phyloP scores from a whole-genome alignment of 1,140 invertebrate species.

The Drosophila arawakana region DNA sequence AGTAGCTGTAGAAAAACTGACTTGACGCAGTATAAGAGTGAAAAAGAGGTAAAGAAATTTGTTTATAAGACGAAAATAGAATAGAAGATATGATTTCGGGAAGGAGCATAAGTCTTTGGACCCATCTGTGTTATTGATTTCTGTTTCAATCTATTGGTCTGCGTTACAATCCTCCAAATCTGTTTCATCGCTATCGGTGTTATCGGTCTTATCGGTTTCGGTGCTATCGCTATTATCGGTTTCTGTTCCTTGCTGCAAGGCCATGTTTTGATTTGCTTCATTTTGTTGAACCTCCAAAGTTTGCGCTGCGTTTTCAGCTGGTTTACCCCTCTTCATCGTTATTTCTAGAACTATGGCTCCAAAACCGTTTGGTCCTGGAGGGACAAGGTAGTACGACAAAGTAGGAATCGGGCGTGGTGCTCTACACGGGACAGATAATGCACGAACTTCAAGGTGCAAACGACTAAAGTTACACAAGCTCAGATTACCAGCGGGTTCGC shows the following conservation, averaged over 20 bases:
- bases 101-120: neutral
- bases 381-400: neutral
- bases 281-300: conserved; percentile 18
- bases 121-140: neutral
- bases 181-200: neutral
- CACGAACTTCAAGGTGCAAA: too few relatives aligned
- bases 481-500: neutral
- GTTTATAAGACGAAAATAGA: neutral
- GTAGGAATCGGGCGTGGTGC: neutral
- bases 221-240: neutral
- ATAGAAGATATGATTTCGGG: neutral
- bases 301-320: neutral
- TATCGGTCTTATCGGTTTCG: neutral
- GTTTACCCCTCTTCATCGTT: neutral
- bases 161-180: too few relatives aligned
- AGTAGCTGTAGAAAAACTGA: neutral
- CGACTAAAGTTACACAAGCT: too few relatives aligned
- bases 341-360: neutral
- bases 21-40: conserved; percentile 5
- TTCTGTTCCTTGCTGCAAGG: neutral
- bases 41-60: neutral
- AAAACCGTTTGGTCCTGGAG: neutral
- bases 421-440: too few relatives aligned
- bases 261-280: conserved; percentile 20
- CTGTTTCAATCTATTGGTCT: too few relatives aligned